Evolutionary conservation across 2,797 vertebrate species (phyloP).

Genomic region (Sebastes itinus): DNA sequence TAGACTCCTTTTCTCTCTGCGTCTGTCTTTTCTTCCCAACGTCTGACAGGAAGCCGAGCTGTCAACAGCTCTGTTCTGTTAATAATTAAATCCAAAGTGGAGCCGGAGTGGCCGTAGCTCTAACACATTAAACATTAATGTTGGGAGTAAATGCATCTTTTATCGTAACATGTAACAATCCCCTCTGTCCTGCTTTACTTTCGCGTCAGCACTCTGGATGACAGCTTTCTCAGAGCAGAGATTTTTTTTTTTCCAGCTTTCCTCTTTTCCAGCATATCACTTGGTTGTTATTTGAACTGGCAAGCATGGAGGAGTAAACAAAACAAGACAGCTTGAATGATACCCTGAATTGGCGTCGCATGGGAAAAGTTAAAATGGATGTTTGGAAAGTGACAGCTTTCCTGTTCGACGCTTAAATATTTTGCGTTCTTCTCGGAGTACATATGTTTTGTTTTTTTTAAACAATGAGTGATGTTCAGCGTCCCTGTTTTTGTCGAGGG

Average conservation of each 20-base stretch:
- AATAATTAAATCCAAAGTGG: constrained; percentile 66
- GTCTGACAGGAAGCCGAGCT: constrained; percentile 33
- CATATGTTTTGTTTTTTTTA: constrained; percentile 1
- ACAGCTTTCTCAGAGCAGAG: constrained; percentile 41
- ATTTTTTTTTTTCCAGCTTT: constrained; percentile 6
- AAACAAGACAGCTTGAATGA: constrained; percentile 51
- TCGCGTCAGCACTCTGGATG: constrained; percentile 24
- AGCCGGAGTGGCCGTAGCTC: constrained; percentile 26
- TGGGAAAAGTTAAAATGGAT: constrained; percentile 48
- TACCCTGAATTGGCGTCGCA: constrained; percentile 28
- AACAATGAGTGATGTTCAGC: background rate
- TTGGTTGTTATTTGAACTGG: constrained; percentile 54
- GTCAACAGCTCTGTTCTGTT: constrained; percentile 26
- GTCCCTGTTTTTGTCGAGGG: constrained; percentile 10
- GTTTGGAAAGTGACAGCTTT: constrained; percentile 39
- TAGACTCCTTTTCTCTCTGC: constrained; percentile 11
- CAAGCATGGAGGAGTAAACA: constrained; percentile 49
- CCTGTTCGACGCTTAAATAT: constrained; percentile 39
- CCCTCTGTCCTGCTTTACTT: constrained; percentile 43
- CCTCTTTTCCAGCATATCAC: constrained; percentile 21
- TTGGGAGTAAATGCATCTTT: constrained; percentile 53
- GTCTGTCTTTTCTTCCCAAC: background rate
- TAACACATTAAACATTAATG: constrained; percentile 64
- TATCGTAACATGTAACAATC: constrained; percentile 50
- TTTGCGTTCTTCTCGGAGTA: constrained; percentile 11